Percentiles rank a stretch among this genome's conserved stretches.
Evolutionary conservation across 2,113 vertebrate species (phyloP).

Genomic region (Salvelinus alpinus): DNA sequence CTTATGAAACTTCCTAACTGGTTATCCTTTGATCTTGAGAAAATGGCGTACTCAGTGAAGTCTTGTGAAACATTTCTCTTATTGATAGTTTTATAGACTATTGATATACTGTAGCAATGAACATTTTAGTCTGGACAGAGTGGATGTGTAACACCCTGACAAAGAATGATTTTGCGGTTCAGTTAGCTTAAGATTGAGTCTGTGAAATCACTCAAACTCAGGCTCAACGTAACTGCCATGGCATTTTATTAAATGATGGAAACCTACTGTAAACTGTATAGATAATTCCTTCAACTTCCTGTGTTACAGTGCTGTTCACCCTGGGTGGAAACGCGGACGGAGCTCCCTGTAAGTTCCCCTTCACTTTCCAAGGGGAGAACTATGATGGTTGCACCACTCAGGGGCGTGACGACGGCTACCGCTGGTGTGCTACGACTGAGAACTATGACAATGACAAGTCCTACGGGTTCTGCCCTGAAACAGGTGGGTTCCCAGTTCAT

Average conservation of each 20-base stretch:
- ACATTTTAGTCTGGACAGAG: too few relatives aligned
- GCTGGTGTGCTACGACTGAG: conserved; percentile 95
- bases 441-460: conserved; percentile 91
- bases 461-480: conserved; percentile 96
- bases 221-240: background rate
- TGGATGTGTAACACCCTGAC: too few relatives aligned
- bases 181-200: too few relatives aligned
- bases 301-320: conserved; percentile 85
- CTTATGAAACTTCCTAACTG: too few relatives aligned
- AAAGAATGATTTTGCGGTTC: too few relatives aligned
- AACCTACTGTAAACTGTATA: conserved; percentile 18
- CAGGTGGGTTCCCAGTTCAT: conserved; percentile 70
- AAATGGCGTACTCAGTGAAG: too few relatives aligned
- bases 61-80: too few relatives aligned
- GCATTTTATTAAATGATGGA: conserved; percentile 36
- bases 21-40: too few relatives aligned
- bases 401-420: conserved; percentile 92
- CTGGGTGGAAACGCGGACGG: conserved; percentile 90
- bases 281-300: background rate
- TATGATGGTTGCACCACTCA: conserved; percentile 89
- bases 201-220: background rate
- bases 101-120: conserved; percentile 25
- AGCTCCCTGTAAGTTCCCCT: conserved; percentile 93
- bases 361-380: conserved; percentile 86
- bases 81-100: too few relatives aligned